Conservation (phyloP, 30 jellyfish, hydroid and myxozoan species). For the Aurelia aurita complex sp. Pacific region DNA sequence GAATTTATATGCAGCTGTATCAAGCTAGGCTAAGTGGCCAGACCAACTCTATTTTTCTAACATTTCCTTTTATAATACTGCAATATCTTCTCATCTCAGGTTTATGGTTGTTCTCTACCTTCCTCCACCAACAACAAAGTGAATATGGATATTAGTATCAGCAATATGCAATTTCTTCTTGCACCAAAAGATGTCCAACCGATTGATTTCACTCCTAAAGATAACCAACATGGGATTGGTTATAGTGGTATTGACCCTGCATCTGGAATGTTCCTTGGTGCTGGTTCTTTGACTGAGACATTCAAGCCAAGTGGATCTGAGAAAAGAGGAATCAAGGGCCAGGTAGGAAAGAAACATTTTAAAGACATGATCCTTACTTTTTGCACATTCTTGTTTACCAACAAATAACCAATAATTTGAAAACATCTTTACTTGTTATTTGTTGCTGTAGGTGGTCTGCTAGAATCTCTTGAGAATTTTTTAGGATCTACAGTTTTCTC, state of each 20-base stretch:
- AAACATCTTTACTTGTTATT: too few relatives aligned
- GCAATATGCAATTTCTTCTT: constrained; percentile 33
- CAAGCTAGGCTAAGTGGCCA: too few relatives aligned
- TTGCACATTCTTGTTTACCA: too few relatives aligned
- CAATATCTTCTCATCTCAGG: constrained; percentile 3
- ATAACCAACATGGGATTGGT: constrained; percentile 96
- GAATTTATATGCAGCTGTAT: too few relatives aligned
- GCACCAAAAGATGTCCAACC: constrained; percentile 98
- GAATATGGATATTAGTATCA: constrained; percentile 4
- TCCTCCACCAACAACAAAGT: background rate
- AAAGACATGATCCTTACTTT: too few relatives aligned
- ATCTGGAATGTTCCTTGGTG: constrained; percentile 75
- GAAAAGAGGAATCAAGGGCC: constrained; percentile 96
- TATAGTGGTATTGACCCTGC: constrained; percentile 89
- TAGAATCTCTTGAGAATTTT: too few relatives aligned
- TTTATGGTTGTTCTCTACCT: constrained; percentile 70
- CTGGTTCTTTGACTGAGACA: constrained; percentile 41
- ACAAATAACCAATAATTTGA: too few relatives aligned
- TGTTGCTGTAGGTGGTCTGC: too few relatives aligned
- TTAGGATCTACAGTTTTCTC: too few relatives aligned
- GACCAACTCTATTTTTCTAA: too few relatives aligned
- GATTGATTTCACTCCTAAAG: constrained; percentile 71
- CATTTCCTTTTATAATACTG: background rate
- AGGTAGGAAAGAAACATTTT: constrained; percentile 38
- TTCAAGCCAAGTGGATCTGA: constrained; percentile 96